A percentile compares a stretch with the other conserved stretches of the same genome.
Conservation (phyloP, 2,797 vertebrate genomes). For the Enteromius anoplus region DNA sequence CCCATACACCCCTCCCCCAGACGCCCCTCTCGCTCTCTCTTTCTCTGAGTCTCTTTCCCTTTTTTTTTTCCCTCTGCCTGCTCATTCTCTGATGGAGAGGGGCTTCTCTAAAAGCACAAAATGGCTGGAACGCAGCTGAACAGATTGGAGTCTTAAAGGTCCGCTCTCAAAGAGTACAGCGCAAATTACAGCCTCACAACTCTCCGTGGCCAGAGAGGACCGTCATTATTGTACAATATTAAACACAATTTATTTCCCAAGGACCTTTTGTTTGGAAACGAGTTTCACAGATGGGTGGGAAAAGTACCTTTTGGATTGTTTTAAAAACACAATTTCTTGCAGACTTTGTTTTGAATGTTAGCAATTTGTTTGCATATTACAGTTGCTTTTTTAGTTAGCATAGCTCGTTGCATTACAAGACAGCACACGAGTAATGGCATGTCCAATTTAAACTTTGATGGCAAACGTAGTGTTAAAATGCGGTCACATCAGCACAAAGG, state of each 20-base stretch:
- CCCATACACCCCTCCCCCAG: constrained; percentile 59
- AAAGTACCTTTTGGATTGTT: constrained; percentile 28
- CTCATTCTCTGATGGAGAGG: constrained; percentile 71
- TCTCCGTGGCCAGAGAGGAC: constrained; percentile 14
- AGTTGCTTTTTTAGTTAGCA: not conserved
- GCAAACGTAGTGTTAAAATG: not conserved
- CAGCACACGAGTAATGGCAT: not conserved
- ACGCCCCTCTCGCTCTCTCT: constrained; percentile 53
- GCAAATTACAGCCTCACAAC: constrained; percentile 48
- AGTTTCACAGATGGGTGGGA: constrained; percentile 23
- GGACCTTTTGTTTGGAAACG: constrained; percentile 28
- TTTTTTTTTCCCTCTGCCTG: constrained; percentile 64
- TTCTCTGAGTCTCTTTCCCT: constrained; percentile 38
- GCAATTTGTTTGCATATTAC: not conserved
- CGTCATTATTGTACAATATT: constrained; percentile 37
- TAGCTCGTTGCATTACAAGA: not conserved
- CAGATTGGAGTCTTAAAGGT: constrained; percentile 70
- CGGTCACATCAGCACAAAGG: not conserved
- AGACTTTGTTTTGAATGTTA: not conserved
- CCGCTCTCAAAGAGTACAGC: constrained; percentile 46
- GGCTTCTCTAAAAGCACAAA: constrained; percentile 77
- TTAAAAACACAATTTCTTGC: not conserved
- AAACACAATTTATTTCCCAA: constrained; percentile 18
- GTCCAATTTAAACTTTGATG: not conserved
- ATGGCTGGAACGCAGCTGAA: constrained; percentile 78